Conservation (phyloP, 2,113 vertebrate genomes). For the Eptesicus fuscus region DNA sequence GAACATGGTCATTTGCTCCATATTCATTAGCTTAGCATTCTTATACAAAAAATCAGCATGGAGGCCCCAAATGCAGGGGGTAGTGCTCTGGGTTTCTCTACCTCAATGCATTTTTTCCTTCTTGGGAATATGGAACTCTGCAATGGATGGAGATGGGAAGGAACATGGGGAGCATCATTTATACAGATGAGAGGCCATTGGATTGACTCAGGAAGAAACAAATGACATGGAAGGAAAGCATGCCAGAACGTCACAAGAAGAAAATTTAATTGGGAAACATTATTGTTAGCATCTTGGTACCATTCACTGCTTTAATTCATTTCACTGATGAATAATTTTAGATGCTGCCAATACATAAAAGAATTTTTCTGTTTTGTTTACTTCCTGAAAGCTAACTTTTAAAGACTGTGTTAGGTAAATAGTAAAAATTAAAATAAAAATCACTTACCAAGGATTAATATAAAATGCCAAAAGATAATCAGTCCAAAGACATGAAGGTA, state of each 20-base stretch:
- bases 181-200: background rate
- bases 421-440: conserved; percentile 70
- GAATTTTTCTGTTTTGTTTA: conserved; percentile 46
- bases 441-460: conserved; percentile 99
- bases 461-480: conserved; percentile 99
- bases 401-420: conserved; percentile 72
- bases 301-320: background rate
- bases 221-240: background rate
- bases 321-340: background rate
- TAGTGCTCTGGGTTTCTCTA: background rate
- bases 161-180: background rate
- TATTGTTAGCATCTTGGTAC: background rate
- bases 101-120: background rate
- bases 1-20: background rate
- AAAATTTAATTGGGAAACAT: background rate
- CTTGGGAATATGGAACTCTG: background rate
- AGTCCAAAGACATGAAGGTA: conserved; percentile 99
- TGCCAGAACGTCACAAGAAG: background rate
- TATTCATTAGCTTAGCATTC: background rate
- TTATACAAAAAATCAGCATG: background rate
- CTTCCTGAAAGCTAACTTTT: conserved; percentile 59
- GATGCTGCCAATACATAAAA: conserved; percentile 37
- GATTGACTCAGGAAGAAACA: background rate
- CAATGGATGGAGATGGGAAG: background rate
- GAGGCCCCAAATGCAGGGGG: background rate